These are phyloP conservation scores for Drosophila demipolita DNA, from an alignment of 2,888 invertebrate species.

Conservation along the genomic window DNA sequence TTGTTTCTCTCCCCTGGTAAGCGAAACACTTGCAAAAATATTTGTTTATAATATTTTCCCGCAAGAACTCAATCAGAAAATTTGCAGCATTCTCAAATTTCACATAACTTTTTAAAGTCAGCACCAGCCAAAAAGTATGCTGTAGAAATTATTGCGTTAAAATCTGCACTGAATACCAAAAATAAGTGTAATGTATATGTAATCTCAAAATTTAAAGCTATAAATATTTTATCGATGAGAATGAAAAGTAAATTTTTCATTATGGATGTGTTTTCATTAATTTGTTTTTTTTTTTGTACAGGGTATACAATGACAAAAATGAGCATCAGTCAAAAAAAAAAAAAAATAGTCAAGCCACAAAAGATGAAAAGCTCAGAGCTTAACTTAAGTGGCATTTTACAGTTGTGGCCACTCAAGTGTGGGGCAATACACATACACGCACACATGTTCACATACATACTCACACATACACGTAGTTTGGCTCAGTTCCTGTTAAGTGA, in stretches of 20 bases:
- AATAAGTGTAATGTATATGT: neutral
- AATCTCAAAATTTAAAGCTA: neutral
- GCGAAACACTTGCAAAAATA: constrained; percentile 33
- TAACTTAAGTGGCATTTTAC: constrained; percentile 60
- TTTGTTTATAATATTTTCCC: constrained; percentile 43
- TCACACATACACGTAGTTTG: constrained; percentile 23
- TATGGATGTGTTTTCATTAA: neutral
- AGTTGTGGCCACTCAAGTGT: constrained; percentile 51
- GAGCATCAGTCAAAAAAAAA: neutral
- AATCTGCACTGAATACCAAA: neutral
- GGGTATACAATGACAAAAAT: constrained; percentile 22
- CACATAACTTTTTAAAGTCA: constrained; percentile 11
- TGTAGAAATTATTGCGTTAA: neutral
- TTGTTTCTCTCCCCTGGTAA: constrained; percentile 1
- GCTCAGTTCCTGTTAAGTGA: constrained; percentile 71
- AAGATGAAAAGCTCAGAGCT: constrained; percentile 32
- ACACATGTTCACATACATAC: constrained; percentile 12
- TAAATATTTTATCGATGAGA: neutral
- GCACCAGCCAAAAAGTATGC: constrained; percentile 5
- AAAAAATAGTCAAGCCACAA: constrained; percentile 32
- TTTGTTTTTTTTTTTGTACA: neutral
- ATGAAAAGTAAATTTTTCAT: neutral
- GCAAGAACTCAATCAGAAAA: neutral
- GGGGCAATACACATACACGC: constrained; percentile 24
- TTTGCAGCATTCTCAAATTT: neutral